Conservation (phyloP, 2,888 invertebrate species). For the Idaea dimidiata region DNA sequence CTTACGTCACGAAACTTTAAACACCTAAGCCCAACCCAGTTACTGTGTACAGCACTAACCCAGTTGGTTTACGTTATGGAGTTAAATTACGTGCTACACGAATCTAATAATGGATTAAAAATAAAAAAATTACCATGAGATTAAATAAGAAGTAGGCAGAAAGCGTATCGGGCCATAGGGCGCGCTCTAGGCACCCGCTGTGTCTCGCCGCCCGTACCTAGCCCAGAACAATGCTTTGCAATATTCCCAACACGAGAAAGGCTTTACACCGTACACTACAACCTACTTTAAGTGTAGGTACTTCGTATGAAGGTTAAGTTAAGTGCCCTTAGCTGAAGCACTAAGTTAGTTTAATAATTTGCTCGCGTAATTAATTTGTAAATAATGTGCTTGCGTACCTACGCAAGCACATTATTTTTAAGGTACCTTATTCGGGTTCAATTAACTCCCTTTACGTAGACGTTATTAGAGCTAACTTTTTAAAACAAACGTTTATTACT, state of each 20-base stretch:
- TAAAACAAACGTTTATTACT: neutral
- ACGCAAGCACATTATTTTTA: too few relatives aligned
- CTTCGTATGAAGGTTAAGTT: constrained; percentile 21
- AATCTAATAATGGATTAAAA: too few relatives aligned
- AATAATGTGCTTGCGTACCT: neutral
- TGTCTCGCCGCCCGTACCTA: constrained; percentile 30
- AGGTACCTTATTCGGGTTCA: neutral
- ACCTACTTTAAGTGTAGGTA: constrained; percentile 17
- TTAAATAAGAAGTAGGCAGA: neutral
- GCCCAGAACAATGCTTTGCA: constrained; percentile 31
- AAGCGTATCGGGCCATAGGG: constrained; percentile 40
- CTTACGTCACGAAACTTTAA: too few relatives aligned
- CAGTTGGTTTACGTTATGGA: too few relatives aligned
- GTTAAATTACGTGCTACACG: too few relatives aligned
- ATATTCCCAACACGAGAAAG: constrained; percentile 37
- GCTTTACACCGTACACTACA: constrained; percentile 28
- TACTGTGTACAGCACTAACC: too few relatives aligned
- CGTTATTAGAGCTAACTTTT: neutral
- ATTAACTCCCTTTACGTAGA: neutral
- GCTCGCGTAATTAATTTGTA: neutral
- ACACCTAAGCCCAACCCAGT: too few relatives aligned
- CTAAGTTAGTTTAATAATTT: constrained; percentile 6
- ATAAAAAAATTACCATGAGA: neutral
- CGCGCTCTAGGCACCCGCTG: constrained; percentile 59
- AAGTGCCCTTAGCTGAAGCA: constrained; percentile 13